These are phyloP conservation scores for Galerucella nymphaeae DNA, from an alignment of 2,888 invertebrate genomes.

Conservation along the genomic window DNA sequence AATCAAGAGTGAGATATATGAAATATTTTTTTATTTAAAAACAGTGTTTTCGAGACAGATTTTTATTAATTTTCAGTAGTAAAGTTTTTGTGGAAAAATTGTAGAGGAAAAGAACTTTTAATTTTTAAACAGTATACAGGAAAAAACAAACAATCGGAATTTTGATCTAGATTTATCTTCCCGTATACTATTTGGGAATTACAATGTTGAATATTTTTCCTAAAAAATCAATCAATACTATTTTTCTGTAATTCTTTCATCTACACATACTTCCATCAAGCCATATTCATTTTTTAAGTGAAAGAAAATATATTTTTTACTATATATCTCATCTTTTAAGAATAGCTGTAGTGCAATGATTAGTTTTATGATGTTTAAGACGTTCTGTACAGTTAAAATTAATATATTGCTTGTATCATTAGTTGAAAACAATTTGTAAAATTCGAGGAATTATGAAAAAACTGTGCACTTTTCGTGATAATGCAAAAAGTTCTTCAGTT, in stretches of 20 bases:
- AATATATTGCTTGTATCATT: constrained; percentile 39
- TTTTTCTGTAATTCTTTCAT: too few species aligned
- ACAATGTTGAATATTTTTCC: too few species aligned
- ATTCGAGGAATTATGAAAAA: neutral
- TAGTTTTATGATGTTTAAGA: constrained; percentile 25
- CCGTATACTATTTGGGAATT: too few species aligned
- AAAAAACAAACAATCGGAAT: too few species aligned
- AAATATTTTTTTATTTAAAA: neutral
- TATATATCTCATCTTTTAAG: constrained; percentile 28
- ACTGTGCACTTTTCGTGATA: constrained; percentile 42
- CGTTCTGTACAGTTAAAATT: constrained; percentile 36
- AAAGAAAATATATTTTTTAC: neutral
- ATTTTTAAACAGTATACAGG: too few species aligned
- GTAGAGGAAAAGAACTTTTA: too few species aligned
- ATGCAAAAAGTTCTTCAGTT: constrained; percentile 38
- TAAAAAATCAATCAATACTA: too few species aligned
- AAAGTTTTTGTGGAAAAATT: too few species aligned
- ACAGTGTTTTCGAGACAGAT: neutral
- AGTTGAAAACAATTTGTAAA: constrained; percentile 27
- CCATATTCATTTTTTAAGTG: too few species aligned
- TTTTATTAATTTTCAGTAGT: too few species aligned
- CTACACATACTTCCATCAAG: too few species aligned
- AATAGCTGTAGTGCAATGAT: constrained; percentile 36
- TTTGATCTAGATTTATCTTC: too few species aligned
- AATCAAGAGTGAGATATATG: constrained; percentile 23